phyloP scores from a whole-genome alignment of 1,140 invertebrate species.

The Pachypeltis micranthus region DNA sequence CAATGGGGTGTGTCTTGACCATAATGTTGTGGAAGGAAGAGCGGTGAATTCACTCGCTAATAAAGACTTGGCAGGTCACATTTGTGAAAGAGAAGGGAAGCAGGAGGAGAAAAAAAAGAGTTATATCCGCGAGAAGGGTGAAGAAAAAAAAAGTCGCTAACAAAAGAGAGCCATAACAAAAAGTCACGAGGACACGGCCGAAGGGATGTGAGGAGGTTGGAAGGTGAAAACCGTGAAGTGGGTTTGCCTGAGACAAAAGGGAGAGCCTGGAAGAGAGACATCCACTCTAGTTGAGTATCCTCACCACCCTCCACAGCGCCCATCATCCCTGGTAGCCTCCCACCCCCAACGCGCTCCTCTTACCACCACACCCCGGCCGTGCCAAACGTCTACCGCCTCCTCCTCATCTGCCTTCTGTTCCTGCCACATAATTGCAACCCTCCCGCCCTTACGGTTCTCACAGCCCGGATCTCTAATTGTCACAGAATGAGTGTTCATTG shows the following conservation, averaged over 20 bases:
- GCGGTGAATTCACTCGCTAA: background rate
- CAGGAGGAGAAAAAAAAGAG: slow-evolving; percentile 1
- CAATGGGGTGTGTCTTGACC: too few relatives aligned
- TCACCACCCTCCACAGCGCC: background rate
- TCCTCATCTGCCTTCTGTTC: slow-evolving; percentile 1
- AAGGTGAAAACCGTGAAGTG: background rate
- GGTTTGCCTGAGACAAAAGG: slow-evolving; percentile 4
- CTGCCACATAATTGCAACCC: background rate
- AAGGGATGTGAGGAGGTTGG: background rate
- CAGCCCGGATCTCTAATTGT: background rate
- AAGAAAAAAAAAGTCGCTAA: background rate
- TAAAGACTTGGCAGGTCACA: slow-evolving; percentile 6
- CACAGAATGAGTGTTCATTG: background rate
- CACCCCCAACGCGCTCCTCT: background rate
- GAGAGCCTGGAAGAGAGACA: slow-evolving; percentile 3
- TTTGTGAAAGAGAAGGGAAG: too few relatives aligned
- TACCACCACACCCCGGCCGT: background rate
- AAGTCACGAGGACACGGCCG: background rate
- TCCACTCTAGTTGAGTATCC: slow-evolving; percentile 8
- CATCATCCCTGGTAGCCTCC: background rate
- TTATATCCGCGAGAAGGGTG: too few relatives aligned
- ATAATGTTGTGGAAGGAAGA: too few relatives aligned
- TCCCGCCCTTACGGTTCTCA: background rate
- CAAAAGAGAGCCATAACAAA: background rate
- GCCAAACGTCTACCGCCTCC: too few relatives aligned